Percentiles rank a stretch among this genome's conserved stretches.
Evolutionary conservation across 2,888 invertebrate species (phyloP).

Genomic region (Caenorhabditis japonica): DNA sequence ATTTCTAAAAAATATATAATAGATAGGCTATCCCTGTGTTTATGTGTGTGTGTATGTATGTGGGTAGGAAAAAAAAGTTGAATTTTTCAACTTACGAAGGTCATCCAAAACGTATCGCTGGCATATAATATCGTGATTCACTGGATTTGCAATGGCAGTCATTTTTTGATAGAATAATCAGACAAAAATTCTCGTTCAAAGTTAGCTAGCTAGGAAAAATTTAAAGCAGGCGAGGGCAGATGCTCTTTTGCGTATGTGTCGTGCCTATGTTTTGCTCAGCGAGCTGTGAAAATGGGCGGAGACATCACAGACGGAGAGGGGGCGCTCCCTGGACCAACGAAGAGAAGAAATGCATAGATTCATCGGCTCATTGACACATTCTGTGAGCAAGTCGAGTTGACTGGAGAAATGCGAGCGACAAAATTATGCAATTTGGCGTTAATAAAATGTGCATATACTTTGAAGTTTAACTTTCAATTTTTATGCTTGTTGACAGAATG

Average conservation of each 20-base stretch:
- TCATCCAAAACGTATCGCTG: slow-evolving; percentile 72
- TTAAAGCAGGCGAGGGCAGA: slow-evolving; percentile 48
- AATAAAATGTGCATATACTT: slow-evolving; percentile 16
- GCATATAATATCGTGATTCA: slow-evolving; percentile 62
- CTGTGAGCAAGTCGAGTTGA: slow-evolving; percentile 18
- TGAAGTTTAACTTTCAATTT: too few species aligned
- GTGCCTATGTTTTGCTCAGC: slow-evolving; percentile 56
- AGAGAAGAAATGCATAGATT: slow-evolving; percentile 41
- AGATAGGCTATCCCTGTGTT: too few species aligned
- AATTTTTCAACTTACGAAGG: slow-evolving; percentile 68
- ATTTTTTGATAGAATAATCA: slow-evolving; percentile 17
- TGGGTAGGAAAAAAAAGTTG: too few species aligned
- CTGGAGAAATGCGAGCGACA: background rate
- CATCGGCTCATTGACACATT: slow-evolving; percentile 49
- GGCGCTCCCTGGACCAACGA: slow-evolving; percentile 27
- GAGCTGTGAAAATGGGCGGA: slow-evolving; percentile 56
- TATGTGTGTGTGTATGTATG: too few species aligned
- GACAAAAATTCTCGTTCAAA: slow-evolving; percentile 1
- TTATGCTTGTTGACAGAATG: too few species aligned
- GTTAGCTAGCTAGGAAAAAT: slow-evolving; percentile 8
- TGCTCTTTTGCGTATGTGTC: slow-evolving; percentile 55
- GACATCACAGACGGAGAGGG: slow-evolving; percentile 47
- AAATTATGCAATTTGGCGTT: slow-evolving; percentile 24
- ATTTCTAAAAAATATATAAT: too few species aligned
- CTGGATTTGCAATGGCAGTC: slow-evolving; percentile 48